Evolutionary conservation across 2,888 invertebrate species (phyloP), one percentile per base, ranked within the genome.

Genomic region (Athrips mouffetella): DNA sequence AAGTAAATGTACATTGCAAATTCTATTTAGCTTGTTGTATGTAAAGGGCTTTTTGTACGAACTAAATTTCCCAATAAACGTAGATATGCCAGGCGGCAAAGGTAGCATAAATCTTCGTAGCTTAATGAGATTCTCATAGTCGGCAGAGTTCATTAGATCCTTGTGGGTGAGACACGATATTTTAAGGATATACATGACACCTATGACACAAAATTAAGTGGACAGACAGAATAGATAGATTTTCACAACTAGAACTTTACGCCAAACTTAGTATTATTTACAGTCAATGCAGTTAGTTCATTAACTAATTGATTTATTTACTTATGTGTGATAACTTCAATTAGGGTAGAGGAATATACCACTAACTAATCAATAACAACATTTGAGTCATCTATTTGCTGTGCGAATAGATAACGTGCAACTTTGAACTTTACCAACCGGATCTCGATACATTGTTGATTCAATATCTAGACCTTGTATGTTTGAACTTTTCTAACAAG

Each of bases 341-440:
- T 21, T 30, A 20, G 15, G 11, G 13, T 33, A 13, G 21, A 35
- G 48, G 48, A 48, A 48, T 48, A 44, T 48, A 25, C 48, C 48
- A 16, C n/a, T 25, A 3, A 3, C 6, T 31, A 11, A 27, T 21
- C 11, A 20, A 18, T 29, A 33, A 33, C 35, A 48, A 35, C 6
- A 33, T 25, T 27, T 48, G 48, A 48, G 42, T 48, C 48, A 48
- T 48, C n/a, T 48, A 44, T 48, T 48, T 37, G 48, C 44, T 31
- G 15, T 13, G 10, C 30, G 29, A 1, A 25, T 1, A 16, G 42
- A 48, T 44, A 42, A 48, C 10, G 11, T 8, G 13, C 15, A 42
- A 35, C 42, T 42, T 44, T 48, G 48, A 35, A 42, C 48, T 29
- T 11, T 6, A n/a, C 25, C 31, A 44, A 23, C 48, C 48, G 48